These are phyloP conservation scores for Hyles euphorbiae DNA, from an alignment of 1,140 invertebrate genomes.

Conservation along the genomic window DNA sequence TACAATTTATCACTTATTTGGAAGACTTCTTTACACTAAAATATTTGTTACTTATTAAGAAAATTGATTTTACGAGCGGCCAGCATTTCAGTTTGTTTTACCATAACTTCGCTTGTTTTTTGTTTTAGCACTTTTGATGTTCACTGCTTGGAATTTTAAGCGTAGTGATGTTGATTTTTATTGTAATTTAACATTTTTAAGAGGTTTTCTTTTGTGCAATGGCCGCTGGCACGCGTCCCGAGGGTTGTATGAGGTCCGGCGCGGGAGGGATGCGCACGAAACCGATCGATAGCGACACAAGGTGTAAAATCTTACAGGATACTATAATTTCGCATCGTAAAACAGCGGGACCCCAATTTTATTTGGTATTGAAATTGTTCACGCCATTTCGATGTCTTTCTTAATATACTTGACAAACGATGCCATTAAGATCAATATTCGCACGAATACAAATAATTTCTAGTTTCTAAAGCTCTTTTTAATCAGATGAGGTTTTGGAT, in stretches of 20 bases:
- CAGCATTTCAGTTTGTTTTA: slow-evolving; percentile 24
- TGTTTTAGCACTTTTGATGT: slow-evolving; percentile 16
- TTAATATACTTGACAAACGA: no score
- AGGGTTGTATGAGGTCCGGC: slow-evolving; percentile 24
- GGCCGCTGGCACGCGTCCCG: slow-evolving; percentile 34
- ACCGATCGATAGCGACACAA: slow-evolving; percentile 47
- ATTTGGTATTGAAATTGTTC: no score
- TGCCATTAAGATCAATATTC: no score
- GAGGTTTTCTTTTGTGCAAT: slow-evolving; percentile 45
- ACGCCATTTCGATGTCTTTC: no score
- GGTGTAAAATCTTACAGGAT: slow-evolving; percentile 11
- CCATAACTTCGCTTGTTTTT: slow-evolving; percentile 14
- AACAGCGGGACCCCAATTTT: background rate
- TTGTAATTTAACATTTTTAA: slow-evolving; percentile 41
- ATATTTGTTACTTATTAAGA: slow-evolving; percentile 48
- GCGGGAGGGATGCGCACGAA: slow-evolving; percentile 45
- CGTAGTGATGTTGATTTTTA: slow-evolving; percentile 23
- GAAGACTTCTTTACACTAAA: slow-evolving; percentile 69
- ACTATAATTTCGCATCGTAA: slow-evolving; percentile 7
- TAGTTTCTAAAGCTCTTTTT: no score
- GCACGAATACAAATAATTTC: no score
- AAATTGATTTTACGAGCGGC: slow-evolving; percentile 25
- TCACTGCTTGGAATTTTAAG: slow-evolving; percentile 1
- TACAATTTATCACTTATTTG: slow-evolving; percentile 46
- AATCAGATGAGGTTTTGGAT: no score